Percentiles rank a stretch among this genome's conserved stretches.
phyloP scores from a whole-genome alignment of 1,140 invertebrate species.

The Arion vulgaris region DNA sequence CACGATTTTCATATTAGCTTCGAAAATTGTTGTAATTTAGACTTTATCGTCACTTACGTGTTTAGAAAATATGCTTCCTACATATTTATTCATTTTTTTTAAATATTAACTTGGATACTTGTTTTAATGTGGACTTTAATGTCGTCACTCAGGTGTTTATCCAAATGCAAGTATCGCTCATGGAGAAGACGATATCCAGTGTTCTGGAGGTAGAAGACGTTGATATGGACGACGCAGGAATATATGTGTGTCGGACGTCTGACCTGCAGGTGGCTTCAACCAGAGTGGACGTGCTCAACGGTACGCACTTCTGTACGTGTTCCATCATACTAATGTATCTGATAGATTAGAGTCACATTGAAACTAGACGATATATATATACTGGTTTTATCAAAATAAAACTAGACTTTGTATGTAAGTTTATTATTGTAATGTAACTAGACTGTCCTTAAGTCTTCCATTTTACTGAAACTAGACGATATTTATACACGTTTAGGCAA shows the following conservation, averaged over 20 bases:
- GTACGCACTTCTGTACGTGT: conserved; percentile 49
- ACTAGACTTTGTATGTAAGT: neutral
- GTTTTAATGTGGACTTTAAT: neutral
- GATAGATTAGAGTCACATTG: neutral
- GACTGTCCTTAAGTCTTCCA: conserved; percentile 30
- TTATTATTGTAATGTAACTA: no score
- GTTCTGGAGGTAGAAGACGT: conserved; percentile 52
- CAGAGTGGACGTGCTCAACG: conserved; percentile 59
- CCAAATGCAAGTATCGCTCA: conserved; percentile 50
- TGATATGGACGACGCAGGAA: conserved; percentile 53
- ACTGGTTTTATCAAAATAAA: no score
- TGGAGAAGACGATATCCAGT: conserved; percentile 51
- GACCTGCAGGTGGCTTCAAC: conserved; percentile 54
- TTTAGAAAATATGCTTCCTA: no score
- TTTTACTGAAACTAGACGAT: neutral
- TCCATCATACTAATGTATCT: conserved; percentile 18
- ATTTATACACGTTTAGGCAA: neutral
- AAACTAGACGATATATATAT: neutral
- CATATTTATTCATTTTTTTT: no score
- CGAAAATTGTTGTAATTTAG: no score
- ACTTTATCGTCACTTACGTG: no score
- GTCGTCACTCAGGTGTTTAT: conserved; percentile 44
- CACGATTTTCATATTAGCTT: no score
- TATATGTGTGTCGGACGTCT: conserved; percentile 58
- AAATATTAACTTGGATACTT: no score